Base-by-base conservation (phyloP, 2,888 invertebrate species). In the Gandaritis pyraliata region DNA sequence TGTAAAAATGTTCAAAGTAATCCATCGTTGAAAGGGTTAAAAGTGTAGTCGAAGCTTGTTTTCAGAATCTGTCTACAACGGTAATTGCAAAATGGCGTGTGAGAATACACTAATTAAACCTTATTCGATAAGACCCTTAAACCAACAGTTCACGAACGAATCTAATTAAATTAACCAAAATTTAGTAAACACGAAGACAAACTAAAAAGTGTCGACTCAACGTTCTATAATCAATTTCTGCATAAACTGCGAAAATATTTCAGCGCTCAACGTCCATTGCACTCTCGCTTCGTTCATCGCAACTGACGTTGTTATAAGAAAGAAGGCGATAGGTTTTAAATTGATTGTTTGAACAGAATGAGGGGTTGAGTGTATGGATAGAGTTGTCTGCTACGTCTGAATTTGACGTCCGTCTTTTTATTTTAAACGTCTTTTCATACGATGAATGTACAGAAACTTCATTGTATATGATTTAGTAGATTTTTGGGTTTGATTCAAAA, bases 141-240 rank as follows among this genome's bases (percentile, higher is more conserved):
- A 16, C 33, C 16, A 45, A 12, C 39, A 13, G 4, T 51, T 38
- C 39, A 56, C 13, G 30, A 58, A 52, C 61, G 52, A 53, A 62
- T 54, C 62, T 52, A 59, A 58, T 59, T 63, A 63, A 50, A 50
- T 29, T 29, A 48, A 29, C 74, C 73, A 72, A 77, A 75, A 81
- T 81, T 78, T 76, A 76, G 73, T 76, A 78, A 81, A 80, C 76
- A 39, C 58, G 47, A 45, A 80, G 80, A 82, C 78, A 82, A 83
- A 78, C 84, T 36, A 52, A 55, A 87, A 88, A 84, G 74, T 82
- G 88, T 80, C 78, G 81, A 87, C 80, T 84, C 86, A 87, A 82
- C 83, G 64, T 81, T 83, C 76, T 76, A 80, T 82, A 87, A 87
- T 88, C 83, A 88, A 86, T 87, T 82, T 81, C 77, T 74, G 63